phyloP scores from a whole-genome alignment of 1,140 invertebrate species.

The Vollenhovia emeryi region DNA sequence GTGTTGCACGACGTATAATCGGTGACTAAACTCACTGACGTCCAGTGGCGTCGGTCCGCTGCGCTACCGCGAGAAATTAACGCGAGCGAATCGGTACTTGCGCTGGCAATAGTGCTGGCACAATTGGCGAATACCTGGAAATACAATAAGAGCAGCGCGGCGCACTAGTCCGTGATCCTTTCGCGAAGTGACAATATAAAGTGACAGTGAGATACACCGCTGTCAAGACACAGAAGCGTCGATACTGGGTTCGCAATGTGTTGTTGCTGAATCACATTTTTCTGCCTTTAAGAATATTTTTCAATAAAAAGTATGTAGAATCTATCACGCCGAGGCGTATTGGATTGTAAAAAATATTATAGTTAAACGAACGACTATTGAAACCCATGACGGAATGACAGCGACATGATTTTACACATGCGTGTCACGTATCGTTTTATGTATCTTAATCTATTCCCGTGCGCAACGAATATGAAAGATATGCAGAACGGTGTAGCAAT shows the following conservation, averaged over 20 bases:
- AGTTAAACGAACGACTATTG: background rate
- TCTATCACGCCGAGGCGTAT: background rate
- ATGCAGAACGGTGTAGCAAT: constrained; percentile 28
- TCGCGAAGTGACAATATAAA: constrained; percentile 11
- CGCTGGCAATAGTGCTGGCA: constrained; percentile 2
- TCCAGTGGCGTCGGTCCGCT: constrained; percentile 54
- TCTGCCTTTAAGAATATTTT: background rate
- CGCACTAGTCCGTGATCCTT: background rate
- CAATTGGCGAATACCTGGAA: constrained; percentile 48
- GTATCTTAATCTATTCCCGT: background rate
- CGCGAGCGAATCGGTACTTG: constrained; percentile 10
- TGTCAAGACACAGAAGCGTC: background rate
- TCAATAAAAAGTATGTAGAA: background rate
- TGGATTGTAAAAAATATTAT: background rate
- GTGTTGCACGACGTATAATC: constrained; percentile 62
- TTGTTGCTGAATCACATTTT: background rate
- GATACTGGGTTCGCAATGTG: background rate
- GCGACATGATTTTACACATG: background rate
- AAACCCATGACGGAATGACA: background rate
- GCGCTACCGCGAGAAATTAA: constrained; percentile 31
- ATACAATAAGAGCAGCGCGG: constrained; percentile 23
- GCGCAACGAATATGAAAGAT: constrained; percentile 13
- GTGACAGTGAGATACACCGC: background rate
- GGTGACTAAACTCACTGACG: constrained; percentile 68
- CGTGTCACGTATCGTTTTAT: constrained; percentile 20